Evolutionary conservation across 1,140 invertebrate genomes (phyloP).

Genomic region (Drosophila burlai): DNA sequence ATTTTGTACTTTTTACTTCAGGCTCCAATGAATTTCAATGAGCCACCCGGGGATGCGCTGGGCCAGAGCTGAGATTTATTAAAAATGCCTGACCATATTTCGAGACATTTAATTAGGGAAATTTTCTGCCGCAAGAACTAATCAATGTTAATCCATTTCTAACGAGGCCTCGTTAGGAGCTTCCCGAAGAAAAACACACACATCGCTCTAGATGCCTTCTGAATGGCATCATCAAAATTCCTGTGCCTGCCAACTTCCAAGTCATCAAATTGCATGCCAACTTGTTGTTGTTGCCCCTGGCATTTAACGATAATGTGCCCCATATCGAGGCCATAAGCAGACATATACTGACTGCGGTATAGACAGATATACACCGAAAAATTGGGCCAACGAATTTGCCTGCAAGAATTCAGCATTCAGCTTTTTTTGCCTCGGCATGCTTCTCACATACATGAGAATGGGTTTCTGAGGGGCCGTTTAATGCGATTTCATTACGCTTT

Average conservation of each 20-base stretch:
- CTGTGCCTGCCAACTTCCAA: conserved; percentile 51
- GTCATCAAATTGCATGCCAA: conserved; percentile 77
- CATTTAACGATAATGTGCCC: conserved; percentile 76
- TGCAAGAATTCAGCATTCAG: conserved; percentile 14
- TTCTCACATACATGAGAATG: conserved; percentile 18
- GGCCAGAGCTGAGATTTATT: conserved; percentile 47
- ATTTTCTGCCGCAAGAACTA: conserved; percentile 48
- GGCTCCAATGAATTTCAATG: conserved; percentile 44
- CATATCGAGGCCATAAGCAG: conserved; percentile 74
- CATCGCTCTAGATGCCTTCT: conserved; percentile 14
- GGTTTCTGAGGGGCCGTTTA: conserved; percentile 39
- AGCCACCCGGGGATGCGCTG: neutral
- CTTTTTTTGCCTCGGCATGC: conserved; percentile 24
- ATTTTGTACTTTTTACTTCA: conserved; percentile 35
- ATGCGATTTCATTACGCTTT: conserved; percentile 55
- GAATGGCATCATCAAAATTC: conserved; percentile 71
- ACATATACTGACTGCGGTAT: conserved; percentile 29
- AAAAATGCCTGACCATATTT: conserved; percentile 38
- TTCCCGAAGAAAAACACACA: conserved; percentile 19
- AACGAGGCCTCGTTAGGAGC: conserved; percentile 68
- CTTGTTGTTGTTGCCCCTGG: conserved; percentile 49
- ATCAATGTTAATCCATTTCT: conserved; percentile 82
- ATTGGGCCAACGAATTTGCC: conserved; percentile 22
- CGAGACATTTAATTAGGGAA: conserved; percentile 45
- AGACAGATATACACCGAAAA: conserved; percentile 34